These are phyloP conservation scores for Siniperca undulata DNA, from an alignment of 2,797 vertebrate genomes.

Conservation along the genomic window DNA sequence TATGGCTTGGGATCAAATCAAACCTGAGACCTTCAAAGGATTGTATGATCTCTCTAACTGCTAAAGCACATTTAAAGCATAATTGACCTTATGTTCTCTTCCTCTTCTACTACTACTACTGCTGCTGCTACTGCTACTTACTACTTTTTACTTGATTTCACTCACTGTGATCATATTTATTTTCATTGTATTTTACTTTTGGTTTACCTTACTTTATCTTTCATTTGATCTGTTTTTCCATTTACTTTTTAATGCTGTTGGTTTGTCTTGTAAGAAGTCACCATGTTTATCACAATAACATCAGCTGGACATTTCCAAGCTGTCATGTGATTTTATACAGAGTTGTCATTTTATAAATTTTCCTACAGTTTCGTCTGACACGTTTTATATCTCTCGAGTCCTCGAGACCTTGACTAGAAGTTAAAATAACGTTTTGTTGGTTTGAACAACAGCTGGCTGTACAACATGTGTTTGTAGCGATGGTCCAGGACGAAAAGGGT, in stretches of 20 bases:
- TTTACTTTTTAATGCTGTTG: neutral
- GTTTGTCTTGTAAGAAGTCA: neutral
- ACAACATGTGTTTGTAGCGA: neutral
- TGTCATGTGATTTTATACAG: conserved; percentile 24
- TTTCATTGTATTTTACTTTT: no score
- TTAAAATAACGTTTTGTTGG: conserved; percentile 9
- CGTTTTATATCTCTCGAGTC: neutral
- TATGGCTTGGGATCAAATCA: neutral
- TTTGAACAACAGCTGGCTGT: conserved; percentile 1
- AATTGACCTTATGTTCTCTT: neutral
- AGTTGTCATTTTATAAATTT: conserved; percentile 31
- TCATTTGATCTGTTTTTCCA: neutral
- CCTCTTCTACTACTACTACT: no score
- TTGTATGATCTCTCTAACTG: neutral
- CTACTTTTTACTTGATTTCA: no score
- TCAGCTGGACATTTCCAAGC: conserved; percentile 23
- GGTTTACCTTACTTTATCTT: no score
- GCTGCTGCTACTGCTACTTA: neutral
- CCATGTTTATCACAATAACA: conserved; percentile 15
- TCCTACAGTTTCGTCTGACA: conserved; percentile 27
- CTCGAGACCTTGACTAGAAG: neutral
- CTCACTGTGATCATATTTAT: no score
- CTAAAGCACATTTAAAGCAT: neutral
- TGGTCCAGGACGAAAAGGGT: neutral
- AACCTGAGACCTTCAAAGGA: neutral